phyloP scores from a whole-genome alignment of 2,113 vertebrate genomes.

The Epinephelus lanceolatus region DNA sequence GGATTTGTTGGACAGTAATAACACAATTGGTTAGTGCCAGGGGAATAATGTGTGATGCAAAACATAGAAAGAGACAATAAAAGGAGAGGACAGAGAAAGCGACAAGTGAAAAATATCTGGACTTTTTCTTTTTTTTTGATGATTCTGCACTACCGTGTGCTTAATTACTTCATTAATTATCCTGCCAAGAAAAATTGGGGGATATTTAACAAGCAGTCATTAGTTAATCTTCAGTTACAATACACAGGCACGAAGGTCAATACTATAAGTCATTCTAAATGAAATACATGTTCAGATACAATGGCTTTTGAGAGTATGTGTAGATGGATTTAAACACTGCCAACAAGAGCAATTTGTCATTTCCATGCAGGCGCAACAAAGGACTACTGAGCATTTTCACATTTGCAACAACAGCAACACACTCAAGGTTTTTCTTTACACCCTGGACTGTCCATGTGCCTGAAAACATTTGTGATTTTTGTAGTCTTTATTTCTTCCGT shows the following conservation, averaged over 20 bases:
- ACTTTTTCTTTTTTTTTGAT: conserved; percentile 61
- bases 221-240: conserved; percentile 81
- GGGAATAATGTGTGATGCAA: conserved; percentile 19
- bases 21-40: neutral
- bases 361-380: conserved; percentile 33
- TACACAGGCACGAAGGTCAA: conserved; percentile 75
- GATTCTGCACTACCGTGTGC: conserved; percentile 67
- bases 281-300: conserved; percentile 66
- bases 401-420: conserved; percentile 8
- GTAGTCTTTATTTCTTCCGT: neutral
- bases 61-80: conserved; percentile 24
- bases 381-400: neutral
- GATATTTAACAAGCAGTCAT: conserved; percentile 81
- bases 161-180: conserved; percentile 85
- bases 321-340: conserved; percentile 50
- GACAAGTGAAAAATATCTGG: conserved; percentile 52
- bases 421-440: neutral
- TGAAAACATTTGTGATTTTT: neutral
- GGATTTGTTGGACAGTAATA: neutral
- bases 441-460: neutral
- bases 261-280: conserved; percentile 74
- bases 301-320: conserved; percentile 29
- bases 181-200: conserved; percentile 62
- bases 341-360: conserved; percentile 54
- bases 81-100: conserved; percentile 35